Evolutionary conservation across 2,797 vertebrate species (phyloP), one percentile per base, ranked within the genome.

Genomic region (Arnoldichthys spilopterus): DNA sequence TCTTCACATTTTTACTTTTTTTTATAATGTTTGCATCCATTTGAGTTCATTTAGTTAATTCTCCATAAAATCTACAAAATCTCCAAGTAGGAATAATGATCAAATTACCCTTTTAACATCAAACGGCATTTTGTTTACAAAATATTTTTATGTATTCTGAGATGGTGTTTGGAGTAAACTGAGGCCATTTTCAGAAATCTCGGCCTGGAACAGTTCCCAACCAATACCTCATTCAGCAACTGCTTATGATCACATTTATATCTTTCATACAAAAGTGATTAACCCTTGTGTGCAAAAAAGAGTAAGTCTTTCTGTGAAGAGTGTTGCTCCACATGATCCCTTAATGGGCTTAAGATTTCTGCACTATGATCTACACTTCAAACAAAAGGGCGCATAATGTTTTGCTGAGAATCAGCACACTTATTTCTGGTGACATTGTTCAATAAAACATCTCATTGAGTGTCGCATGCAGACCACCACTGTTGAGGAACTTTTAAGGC

Each of bases 401-500:
- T 8, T 45, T 47, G 24, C 28, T 49, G 43, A 68, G 43, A 49
- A 47, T 28, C 24, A 49, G 11, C n/a, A 47, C 43, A 49, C 24
- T 49, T 20, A 26, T 69, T 77, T 69, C 40, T 59, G 40, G 43
- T 24, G 40, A 49, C 43, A 30, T 26, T 18, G 22, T 47, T 24
- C 34, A 66, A 43, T 24, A 24, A 66, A 66, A 67, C 37, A 67
- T 67, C 1, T 67, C 24, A 45, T 26, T 26, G 7, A 9, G 0
- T 56, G 54, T 56, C 16, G 7, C 47, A 66, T 47, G 18, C 13
- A 58, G 69, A 56, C 77, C 61, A 79, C 77, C 70, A 16, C 16
- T 68, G 69, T 66, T 16, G 22, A 26, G 24, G 40, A 49, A 68
- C 24, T 26, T 61, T 30, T 40, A 22, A 40, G 43, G 1, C 20